Evolutionary conservation across 30 jellyfish, hydroid and myxozoan species (phyloP).

Genomic region (Aurelia coerulea): DNA sequence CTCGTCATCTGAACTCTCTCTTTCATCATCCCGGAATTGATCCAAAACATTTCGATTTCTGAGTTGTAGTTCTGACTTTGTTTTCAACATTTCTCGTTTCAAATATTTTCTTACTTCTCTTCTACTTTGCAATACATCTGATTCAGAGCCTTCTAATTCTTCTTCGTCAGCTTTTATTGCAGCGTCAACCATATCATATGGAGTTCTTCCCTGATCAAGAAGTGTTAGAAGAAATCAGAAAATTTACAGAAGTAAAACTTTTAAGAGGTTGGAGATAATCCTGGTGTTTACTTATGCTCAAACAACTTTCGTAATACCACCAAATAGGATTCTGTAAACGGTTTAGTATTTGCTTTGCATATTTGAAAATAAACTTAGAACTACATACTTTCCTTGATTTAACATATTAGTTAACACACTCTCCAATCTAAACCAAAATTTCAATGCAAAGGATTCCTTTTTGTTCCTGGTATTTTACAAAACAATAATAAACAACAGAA

Average conservation of each 20-base stretch:
- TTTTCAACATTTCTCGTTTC: conserved; percentile 18
- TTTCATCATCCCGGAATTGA: conserved; percentile 17
- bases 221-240: not conserved
- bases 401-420: too few species aligned
- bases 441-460: too few species aligned
- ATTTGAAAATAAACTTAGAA: too few species aligned
- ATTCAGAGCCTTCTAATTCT: conserved; percentile 77
- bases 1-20: conserved; percentile 31
- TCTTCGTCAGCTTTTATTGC: conserved; percentile 87
- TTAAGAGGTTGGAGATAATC: too few species aligned
- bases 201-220: conserved; percentile 81
- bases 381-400: too few species aligned
- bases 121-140: conserved; percentile 61
- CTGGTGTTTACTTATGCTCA: too few species aligned
- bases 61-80: conserved; percentile 47
- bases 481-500: too few species aligned
- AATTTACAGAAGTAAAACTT: not conserved
- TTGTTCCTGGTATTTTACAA: too few species aligned
- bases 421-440: too few species aligned
- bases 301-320: too few species aligned
- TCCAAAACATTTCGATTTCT: conserved; percentile 45
- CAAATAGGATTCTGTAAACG: too few species aligned
- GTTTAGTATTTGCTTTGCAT: too few species aligned
- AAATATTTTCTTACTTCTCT: conserved; percentile 51
- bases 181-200: conserved; percentile 65